Conservation (phyloP, 2,113 vertebrate species). For the Tonatia bakeri region DNA sequence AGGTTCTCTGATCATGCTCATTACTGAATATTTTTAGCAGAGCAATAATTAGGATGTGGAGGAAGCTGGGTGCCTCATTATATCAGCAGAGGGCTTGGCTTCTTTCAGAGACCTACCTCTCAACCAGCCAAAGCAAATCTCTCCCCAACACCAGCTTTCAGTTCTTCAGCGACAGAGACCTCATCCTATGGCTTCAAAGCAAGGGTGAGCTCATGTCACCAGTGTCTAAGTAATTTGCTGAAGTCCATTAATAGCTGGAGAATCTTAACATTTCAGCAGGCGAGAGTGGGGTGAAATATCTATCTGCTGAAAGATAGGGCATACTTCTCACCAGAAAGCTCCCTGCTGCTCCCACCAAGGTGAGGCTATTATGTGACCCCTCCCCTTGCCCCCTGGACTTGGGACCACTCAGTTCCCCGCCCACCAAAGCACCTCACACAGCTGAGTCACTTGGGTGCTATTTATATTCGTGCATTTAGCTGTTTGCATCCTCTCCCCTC, state of each 20-base stretch:
- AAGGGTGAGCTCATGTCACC: not conserved
- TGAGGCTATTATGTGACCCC: not conserved
- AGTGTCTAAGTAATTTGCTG: not conserved
- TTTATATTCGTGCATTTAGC: not conserved
- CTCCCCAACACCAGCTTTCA: not conserved
- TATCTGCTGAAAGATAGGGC: not conserved
- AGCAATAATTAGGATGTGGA: conserved; percentile 80
- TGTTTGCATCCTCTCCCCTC: not conserved
- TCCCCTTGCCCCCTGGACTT: not conserved
- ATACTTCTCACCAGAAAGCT: not conserved
- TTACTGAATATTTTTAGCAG: conserved; percentile 77
- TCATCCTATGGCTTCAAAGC: conserved; percentile 10
- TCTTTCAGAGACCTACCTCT: conserved; percentile 57
- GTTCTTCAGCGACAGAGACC: not conserved
- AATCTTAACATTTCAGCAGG: not conserved
- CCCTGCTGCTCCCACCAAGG: not conserved
- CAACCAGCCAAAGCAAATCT: conserved; percentile 53
- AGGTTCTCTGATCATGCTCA: conserved; percentile 76
- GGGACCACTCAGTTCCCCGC: not conserved
- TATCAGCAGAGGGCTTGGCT: conserved; percentile 73
- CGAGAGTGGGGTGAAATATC: not conserved
- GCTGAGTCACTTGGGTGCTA: not conserved
- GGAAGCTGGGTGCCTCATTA: conserved; percentile 68
- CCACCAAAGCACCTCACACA: not conserved
- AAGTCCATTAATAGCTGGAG: not conserved